Evolutionary conservation across 2,113 vertebrate genomes (phyloP).

Genomic region (Corythaeola cristata): DNA sequence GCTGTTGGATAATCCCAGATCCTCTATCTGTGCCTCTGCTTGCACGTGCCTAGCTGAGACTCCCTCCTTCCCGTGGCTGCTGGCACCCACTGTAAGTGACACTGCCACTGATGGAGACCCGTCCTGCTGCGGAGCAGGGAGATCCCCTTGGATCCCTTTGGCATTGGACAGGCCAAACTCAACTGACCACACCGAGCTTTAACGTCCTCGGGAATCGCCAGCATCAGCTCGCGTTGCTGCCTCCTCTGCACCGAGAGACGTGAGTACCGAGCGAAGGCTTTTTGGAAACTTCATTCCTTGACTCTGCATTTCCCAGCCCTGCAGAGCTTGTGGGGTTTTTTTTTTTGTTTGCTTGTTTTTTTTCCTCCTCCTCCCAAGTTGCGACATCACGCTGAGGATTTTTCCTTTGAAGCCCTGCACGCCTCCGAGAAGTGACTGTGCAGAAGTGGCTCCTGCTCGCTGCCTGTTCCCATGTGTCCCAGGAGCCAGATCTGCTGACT

Average conservation of each 20-base stretch:
- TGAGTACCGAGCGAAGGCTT: background rate
- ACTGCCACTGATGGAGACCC: background rate
- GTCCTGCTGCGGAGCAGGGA: background rate
- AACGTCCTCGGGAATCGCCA: rapidly evolving
- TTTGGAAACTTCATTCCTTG: constrained; percentile 18
- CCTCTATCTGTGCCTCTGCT: background rate
- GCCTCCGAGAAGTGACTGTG: constrained; percentile 50
- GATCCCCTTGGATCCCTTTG: background rate
- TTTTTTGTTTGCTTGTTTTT: constrained; percentile 28
- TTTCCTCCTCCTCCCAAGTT: constrained; percentile 40
- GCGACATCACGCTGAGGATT: constrained; percentile 39
- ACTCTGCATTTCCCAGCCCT: constrained; percentile 42
- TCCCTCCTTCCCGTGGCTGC: background rate
- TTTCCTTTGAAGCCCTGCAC: constrained; percentile 40
- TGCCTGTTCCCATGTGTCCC: constrained; percentile 42
- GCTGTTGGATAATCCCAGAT: background rate
- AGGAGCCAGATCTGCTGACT: constrained; percentile 47
- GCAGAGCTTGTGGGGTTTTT: constrained; percentile 10
- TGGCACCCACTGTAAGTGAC: background rate
- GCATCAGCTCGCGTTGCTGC: background rate
- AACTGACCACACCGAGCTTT: background rate
- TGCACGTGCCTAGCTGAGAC: background rate
- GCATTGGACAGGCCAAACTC: background rate
- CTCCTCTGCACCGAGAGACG: background rate
- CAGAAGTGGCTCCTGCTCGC: constrained; percentile 49